Conservation (phyloP, 1,140 invertebrate species). For the Paracyclopina nana region DNA sequence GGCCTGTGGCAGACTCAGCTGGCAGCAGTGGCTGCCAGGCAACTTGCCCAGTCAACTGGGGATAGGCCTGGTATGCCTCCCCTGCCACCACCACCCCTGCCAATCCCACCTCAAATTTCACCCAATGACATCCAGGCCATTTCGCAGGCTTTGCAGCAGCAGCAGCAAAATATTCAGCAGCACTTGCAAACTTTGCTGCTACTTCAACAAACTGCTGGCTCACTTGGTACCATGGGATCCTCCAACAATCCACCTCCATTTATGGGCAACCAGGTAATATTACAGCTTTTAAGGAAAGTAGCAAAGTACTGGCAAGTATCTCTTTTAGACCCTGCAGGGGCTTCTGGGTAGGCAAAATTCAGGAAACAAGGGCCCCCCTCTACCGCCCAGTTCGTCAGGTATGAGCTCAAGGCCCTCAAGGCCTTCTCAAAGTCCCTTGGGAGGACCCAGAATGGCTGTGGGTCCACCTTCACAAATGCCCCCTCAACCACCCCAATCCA, state of each 20-base stretch:
- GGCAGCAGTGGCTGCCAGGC: slow-evolving; percentile 24
- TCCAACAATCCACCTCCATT: too few relatives aligned
- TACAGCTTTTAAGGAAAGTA: too few relatives aligned
- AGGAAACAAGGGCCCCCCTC: too few relatives aligned
- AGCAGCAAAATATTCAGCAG: slow-evolving; percentile 25
- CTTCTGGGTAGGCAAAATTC: too few relatives aligned
- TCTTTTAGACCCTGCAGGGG: too few relatives aligned
- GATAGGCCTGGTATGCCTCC: slow-evolving; percentile 15
- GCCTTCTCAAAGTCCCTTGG: too few relatives aligned
- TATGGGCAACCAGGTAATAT: too few relatives aligned
- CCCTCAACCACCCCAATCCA: slow-evolving; percentile 24
- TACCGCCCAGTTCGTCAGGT: too few relatives aligned
- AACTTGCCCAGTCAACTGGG: slow-evolving; percentile 20
- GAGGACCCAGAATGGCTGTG: too few relatives aligned
- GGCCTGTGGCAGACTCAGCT: slow-evolving; percentile 31
- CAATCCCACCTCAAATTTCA: background rate
- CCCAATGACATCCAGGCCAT: slow-evolving; percentile 23
- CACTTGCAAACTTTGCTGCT: slow-evolving; percentile 30
- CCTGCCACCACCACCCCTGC: slow-evolving; percentile 19
- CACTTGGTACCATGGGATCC: slow-evolving; percentile 47
- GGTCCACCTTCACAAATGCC: too few relatives aligned
- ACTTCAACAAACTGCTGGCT: slow-evolving; percentile 24
- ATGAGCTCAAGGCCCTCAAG: too few relatives aligned
- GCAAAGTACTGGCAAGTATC: too few relatives aligned
- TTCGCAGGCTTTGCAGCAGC: slow-evolving; percentile 27